Evolutionary conservation across 2,888 invertebrate genomes (phyloP).

Genomic region (Eremobia ochroleuca): DNA sequence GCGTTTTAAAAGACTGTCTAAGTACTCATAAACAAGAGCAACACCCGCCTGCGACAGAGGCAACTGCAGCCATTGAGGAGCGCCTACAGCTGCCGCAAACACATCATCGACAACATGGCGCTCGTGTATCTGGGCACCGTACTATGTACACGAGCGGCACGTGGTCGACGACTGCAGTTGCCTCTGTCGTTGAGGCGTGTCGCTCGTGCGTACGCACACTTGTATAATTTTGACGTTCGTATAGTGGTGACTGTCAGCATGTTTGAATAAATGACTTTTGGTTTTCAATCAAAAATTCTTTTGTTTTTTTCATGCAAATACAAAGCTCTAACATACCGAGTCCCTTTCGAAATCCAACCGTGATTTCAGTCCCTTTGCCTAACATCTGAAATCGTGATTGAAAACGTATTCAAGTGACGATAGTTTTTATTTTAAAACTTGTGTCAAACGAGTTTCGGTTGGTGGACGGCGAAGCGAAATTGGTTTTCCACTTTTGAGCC

Average conservation of each 20-base stretch:
- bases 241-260: neutral
- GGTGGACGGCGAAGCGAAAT: slow-evolving; percentile 74
- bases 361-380: slow-evolving; percentile 41
- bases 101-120: neutral
- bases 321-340: slow-evolving; percentile 3
- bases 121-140: neutral
- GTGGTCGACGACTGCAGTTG: too few species aligned
- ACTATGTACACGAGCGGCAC: too few species aligned
- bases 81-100: neutral
- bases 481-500: slow-evolving; percentile 81
- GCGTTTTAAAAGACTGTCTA: neutral
- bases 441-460: slow-evolving; percentile 73
- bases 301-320: neutral
- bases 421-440: slow-evolving; percentile 70
- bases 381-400: slow-evolving; percentile 62
- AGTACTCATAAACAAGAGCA: too few species aligned
- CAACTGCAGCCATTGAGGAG: neutral
- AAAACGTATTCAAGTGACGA: slow-evolving; percentile 68
- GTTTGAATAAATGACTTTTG: neutral
- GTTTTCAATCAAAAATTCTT: neutral
- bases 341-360: slow-evolving; percentile 12
- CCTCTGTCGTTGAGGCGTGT: too few species aligned
- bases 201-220: too few species aligned
- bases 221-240: too few species aligned
- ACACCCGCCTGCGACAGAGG: too few species aligned